Conservation (phyloP, 2,797 vertebrate species). For the Lacerta agilis region DNA sequence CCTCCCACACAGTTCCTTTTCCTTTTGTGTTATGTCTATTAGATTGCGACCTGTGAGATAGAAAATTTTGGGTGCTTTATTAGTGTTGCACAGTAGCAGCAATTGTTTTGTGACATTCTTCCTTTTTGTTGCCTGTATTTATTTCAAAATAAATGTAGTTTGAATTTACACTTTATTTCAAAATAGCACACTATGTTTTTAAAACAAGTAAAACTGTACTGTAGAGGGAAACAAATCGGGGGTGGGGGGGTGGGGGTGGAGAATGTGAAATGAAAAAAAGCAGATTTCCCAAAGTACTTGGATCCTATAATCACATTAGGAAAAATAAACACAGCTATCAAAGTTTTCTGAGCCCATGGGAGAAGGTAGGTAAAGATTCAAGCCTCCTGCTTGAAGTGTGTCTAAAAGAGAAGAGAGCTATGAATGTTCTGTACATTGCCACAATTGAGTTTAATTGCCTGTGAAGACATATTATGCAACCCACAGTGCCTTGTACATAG, state of each 20-base stretch:
- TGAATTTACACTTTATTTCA: no score
- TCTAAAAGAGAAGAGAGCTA: neutral
- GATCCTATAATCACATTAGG: neutral
- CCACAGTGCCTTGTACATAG: neutral
- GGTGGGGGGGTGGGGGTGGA: no score
- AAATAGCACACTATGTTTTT: no score
- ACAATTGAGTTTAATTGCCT: neutral
- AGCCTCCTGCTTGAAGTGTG: neutral
- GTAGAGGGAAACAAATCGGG: no score
- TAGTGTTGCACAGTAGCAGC: no score
- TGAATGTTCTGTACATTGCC: neutral
- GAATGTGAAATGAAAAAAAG: neutral
- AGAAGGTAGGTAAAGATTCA: no score
- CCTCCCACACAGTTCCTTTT: neutral
- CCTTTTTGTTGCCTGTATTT: no score
- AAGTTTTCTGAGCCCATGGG: no score
- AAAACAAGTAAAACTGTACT: no score
- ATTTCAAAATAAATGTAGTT: no score
- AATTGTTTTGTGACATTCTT: no score
- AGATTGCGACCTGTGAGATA: neutral
- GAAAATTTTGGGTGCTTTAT: no score
- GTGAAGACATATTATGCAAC: neutral
- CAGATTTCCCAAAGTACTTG: neutral
- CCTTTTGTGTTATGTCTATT: neutral
- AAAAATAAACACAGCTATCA: neutral